Evolutionary conservation across 2,888 invertebrate genomes (phyloP).

Genomic region (Hydrotaea cyrtoneurina): DNA sequence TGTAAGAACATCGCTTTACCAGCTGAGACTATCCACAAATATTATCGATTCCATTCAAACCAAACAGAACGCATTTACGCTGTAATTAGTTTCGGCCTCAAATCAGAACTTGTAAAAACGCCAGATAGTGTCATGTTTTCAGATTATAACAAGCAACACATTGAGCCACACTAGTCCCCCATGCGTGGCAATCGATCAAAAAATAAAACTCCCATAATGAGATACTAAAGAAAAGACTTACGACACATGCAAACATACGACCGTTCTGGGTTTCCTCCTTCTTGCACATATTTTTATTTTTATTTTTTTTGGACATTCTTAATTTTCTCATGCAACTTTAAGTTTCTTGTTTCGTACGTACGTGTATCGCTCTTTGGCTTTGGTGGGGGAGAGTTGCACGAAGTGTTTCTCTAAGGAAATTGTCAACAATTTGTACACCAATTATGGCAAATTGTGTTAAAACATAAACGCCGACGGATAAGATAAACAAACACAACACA

Average conservation of each 20-base stretch:
- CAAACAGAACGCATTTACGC: no score
- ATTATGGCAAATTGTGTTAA: conserved; percentile 68
- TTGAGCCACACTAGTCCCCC: not conserved
- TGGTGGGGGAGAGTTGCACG: not conserved
- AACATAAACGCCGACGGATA: conserved; percentile 64
- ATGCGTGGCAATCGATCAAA: not conserved
- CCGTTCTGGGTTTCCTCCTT: no score
- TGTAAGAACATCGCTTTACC: no score
- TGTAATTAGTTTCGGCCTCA: no score
- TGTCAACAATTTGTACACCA: conserved; percentile 67
- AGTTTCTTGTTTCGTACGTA: not conserved
- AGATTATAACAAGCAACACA: not conserved
- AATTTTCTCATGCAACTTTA: conserved; percentile 3
- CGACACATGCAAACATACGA: not conserved
- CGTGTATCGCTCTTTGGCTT: not conserved
- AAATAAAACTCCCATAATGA: conserved; percentile 3
- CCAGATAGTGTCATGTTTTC: not conserved
- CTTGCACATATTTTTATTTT: not conserved
- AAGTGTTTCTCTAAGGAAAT: conserved; percentile 62
- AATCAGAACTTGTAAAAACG: not conserved
- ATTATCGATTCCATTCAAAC: no score
- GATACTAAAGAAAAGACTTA: not conserved
- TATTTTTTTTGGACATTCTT: not conserved
- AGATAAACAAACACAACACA: conserved; percentile 46
- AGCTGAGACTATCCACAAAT: no score